Evolutionary conservation across 2,797 vertebrate species (phyloP).

Genomic region (Aldrovandia affinis): DNA sequence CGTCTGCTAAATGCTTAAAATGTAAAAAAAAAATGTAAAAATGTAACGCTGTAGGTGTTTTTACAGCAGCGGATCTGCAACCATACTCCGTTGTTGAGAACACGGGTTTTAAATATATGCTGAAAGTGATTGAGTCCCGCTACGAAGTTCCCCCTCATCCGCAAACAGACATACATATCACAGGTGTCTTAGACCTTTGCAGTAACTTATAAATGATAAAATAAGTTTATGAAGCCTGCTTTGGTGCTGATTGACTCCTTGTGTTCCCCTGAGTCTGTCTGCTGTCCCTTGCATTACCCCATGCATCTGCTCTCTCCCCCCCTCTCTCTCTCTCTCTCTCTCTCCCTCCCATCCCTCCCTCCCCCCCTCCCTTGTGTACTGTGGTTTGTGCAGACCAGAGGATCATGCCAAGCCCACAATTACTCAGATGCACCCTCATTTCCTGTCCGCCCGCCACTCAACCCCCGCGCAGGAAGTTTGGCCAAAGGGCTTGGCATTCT

Average conservation of each 20-base stretch:
- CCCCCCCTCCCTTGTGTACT: constrained; percentile 46
- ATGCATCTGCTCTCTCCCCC: constrained; percentile 18
- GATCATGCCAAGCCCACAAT: constrained; percentile 70
- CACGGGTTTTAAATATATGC: too few relatives aligned
- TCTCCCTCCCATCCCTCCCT: constrained; percentile 41
- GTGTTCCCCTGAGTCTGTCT: constrained; percentile 9
- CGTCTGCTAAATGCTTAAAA: too few relatives aligned
- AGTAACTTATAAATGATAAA: too few relatives aligned
- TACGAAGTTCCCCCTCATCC: too few relatives aligned
- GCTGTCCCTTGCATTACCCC: constrained; percentile 20
- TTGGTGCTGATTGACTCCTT: neutral
- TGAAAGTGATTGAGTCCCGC: too few relatives aligned
- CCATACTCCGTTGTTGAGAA: too few relatives aligned
- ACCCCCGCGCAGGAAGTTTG: constrained; percentile 57
- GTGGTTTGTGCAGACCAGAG: constrained; percentile 55
- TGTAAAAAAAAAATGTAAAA: too few relatives aligned
- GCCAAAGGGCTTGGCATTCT: constrained; percentile 63
- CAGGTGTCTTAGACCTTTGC: too few relatives aligned
- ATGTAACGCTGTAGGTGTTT: too few relatives aligned
- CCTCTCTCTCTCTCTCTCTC: neutral
- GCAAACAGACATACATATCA: neutral
- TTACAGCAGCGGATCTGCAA: too few relatives aligned
- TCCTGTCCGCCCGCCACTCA: constrained; percentile 60
- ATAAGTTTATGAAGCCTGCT: constrained; percentile 4
- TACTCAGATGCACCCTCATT: constrained; percentile 56